phyloP scores from a whole-genome alignment of 2,797 vertebrate genomes.

The Onychomys leucogaster region DNA sequence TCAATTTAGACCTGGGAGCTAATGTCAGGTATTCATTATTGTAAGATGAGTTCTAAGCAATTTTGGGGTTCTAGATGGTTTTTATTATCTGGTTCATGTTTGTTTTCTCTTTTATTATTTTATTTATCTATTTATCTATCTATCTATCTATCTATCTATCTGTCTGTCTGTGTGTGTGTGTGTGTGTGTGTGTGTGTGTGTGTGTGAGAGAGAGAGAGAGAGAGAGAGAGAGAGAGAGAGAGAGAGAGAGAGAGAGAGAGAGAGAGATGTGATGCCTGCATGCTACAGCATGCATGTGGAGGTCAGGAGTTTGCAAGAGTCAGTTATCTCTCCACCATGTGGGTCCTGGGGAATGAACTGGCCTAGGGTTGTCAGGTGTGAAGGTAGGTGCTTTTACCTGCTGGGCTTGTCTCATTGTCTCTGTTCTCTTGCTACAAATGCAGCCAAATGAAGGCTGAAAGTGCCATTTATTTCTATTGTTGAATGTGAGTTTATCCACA shows the following conservation, averaged over 20 bases:
- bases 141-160: not conserved
- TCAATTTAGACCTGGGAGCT: not conserved
- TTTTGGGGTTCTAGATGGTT: not conserved
- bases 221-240: not conserved
- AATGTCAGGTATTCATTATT: not conserved
- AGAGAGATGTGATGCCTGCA: not conserved
- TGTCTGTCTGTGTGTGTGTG: not conserved
- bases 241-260: not conserved
- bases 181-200: not conserved
- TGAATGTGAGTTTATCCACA: slow-evolving; percentile 45
- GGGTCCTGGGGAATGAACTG: not conserved
- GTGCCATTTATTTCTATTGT: not conserved
- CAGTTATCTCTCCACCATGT: not conserved
- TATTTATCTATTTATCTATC: not conserved
- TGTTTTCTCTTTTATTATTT: slow-evolving; percentile 22
- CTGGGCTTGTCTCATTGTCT: not conserved
- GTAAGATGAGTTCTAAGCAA: slow-evolving; percentile 28
- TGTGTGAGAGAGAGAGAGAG: too few species aligned
- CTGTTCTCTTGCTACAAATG: not conserved
- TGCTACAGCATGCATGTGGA: not conserved
- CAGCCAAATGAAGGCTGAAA: not conserved
- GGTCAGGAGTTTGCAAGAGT: not conserved
- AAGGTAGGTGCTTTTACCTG: not conserved
- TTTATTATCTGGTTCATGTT: not conserved
- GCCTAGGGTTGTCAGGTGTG: not conserved